Evolutionary conservation across 2,797 vertebrate genomes (phyloP).

Genomic region (Muscicapa comitata): DNA sequence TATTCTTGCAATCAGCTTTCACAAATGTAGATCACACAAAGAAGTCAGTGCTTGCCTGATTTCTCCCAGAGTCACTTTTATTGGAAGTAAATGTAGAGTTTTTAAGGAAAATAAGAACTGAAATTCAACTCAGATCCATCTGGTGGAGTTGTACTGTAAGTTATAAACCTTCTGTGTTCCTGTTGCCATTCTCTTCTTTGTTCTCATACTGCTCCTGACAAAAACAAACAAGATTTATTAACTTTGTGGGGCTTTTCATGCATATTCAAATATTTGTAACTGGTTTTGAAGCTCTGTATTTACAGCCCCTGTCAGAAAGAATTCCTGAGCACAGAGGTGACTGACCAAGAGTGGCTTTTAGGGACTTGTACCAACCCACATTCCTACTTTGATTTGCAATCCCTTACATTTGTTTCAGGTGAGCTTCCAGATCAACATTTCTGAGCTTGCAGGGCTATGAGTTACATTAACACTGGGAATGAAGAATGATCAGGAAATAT

Average conservation of each 20-base stretch:
- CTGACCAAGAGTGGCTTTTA: neutral
- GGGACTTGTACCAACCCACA: neutral
- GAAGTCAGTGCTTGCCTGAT: neutral
- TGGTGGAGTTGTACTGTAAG: slow-evolving; percentile 76
- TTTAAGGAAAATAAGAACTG: slow-evolving; percentile 13
- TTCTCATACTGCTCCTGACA: neutral
- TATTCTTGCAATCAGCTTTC: neutral
- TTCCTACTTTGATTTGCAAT: neutral
- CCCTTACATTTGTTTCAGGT: neutral
- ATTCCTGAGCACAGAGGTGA: neutral
- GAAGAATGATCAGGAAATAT: neutral
- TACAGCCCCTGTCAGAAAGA: neutral
- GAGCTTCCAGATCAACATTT: neutral
- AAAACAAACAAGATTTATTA: neutral
- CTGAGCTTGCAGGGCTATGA: neutral
- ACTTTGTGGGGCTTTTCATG: neutral
- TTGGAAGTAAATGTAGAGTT: neutral
- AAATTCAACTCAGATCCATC: slow-evolving; percentile 77
- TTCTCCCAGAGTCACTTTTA: neutral
- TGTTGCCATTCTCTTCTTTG: slow-evolving; percentile 1
- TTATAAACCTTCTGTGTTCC: slow-evolving; percentile 49
- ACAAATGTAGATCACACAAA: neutral
- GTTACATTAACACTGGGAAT: neutral
- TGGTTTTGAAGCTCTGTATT: neutral
- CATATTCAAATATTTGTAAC: neutral